Base-by-base conservation (phyloP, 1,140 invertebrate species). In the Condylostylus longicornis region DNA sequence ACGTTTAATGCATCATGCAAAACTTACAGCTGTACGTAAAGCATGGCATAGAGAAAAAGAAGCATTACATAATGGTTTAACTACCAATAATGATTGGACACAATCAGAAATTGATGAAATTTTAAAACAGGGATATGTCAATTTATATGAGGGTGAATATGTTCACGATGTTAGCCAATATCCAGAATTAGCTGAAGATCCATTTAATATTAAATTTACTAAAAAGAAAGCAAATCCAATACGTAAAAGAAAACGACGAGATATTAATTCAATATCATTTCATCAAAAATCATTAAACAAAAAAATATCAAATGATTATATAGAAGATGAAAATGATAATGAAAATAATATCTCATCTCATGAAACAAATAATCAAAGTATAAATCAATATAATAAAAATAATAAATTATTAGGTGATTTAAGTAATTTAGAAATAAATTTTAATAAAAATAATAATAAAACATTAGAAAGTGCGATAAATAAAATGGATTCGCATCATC, bases 121-220 rank as follows among this genome's bases (percentile, higher is more conserved):
- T 18, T 63, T 85, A 38, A 88, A 91, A 49, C 65, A 72, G 35
- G 87, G 86, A 10, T 77, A 76, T 47, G 79, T 82, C 10, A 68
- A 74, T 4, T 82, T 77, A 45, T 94, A 90, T 62, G 82, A 90
- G 49, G 84, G 82, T 33, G 80, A 89, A 49, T 93, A 91, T 65
- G 79, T 88, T 40, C 84, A 91, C 58, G 83, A 90, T 51, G 78
- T 89, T 13, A 75, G 79, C 46, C 64, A 77, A 13, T 94, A 88
- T 66, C 88, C 90, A 0, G 84, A 94, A 55, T 67, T 96, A 10
- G 83, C 88, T 10, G 90, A 95, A 63, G 91, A 96, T 67, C 88
- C 89, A 2, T 91, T 85, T 63, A 95, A 94, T 65, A 77, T 97
- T 35, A 75, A 79, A 46, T 89, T 91, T 53, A 70, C 81, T 9